phyloP scores from a whole-genome alignment of 1,140 invertebrate species.

The Scaptomyza montana region DNA sequence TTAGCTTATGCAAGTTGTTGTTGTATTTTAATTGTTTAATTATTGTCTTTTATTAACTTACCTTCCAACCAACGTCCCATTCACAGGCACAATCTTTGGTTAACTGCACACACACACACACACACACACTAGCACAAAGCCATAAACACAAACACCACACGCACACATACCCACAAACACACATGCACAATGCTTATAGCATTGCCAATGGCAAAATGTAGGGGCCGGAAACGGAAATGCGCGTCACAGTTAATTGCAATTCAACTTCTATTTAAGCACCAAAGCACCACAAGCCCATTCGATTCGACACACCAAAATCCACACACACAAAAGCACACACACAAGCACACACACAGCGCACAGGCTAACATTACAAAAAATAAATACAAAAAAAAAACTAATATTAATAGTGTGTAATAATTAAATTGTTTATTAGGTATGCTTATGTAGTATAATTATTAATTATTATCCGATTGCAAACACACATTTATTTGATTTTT shows the following conservation, averaged over 20 bases:
- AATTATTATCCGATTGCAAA: constrained; percentile 55
- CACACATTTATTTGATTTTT: constrained; percentile 33
- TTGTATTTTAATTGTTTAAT: constrained; percentile 58
- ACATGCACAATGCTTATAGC: constrained; percentile 21
- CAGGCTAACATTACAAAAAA: constrained; percentile 23
- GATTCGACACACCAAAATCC: constrained; percentile 1
- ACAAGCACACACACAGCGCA: constrained; percentile 10
- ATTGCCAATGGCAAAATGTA: constrained; percentile 40
- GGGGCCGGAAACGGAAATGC: constrained; percentile 77
- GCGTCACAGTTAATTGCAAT: constrained; percentile 59
- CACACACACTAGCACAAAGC: constrained; percentile 12
- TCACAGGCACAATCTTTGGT: constrained; percentile 74
- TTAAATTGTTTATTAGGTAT: constrained; percentile 46
- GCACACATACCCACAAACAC: constrained; percentile 5
- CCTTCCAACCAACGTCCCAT: constrained; percentile 59
- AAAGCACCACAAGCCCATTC: constrained; percentile 6
- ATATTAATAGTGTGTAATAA: constrained; percentile 24
- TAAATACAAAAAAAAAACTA: background rate
- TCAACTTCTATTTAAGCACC: constrained; percentile 24
- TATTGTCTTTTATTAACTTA: constrained; percentile 53
- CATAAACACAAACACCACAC: constrained; percentile 33
- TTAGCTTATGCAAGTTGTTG: constrained; percentile 47
- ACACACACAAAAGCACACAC: constrained; percentile 10
- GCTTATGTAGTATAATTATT: constrained; percentile 72
- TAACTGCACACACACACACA: constrained; percentile 55